These are phyloP conservation scores for Chironomus riparius DNA, from an alignment of 2,888 invertebrate genomes.

Conservation along the genomic window DNA sequence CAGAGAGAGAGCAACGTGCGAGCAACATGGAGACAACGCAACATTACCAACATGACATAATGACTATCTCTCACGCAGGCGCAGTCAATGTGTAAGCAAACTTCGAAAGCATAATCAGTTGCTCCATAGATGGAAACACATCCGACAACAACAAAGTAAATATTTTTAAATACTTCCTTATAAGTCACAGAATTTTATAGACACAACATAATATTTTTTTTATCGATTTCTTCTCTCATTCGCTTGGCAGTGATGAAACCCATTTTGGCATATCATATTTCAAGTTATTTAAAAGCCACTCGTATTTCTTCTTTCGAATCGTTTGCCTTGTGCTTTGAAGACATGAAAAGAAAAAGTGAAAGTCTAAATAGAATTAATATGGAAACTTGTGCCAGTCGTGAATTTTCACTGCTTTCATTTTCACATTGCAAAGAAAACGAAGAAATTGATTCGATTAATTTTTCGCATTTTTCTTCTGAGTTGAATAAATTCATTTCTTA, in stretches of 20 bases:
- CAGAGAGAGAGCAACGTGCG: not conserved
- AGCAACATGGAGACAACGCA: conserved; percentile 21
- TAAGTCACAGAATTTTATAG: not conserved
- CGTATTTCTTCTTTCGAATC: not conserved
- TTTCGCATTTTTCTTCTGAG: too few species aligned
- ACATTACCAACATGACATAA: not conserved
- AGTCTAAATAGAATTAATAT: too few species aligned
- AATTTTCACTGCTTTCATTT: too few species aligned
- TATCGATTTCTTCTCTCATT: not conserved
- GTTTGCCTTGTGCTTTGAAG: not conserved
- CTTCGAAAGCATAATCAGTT: not conserved
- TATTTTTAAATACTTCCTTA: not conserved
- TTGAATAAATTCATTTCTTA: too few species aligned
- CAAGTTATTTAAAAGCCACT: not conserved
- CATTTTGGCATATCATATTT: not conserved
- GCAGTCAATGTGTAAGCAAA: not conserved
- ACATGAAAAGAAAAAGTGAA: not conserved
- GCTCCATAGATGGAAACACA: not conserved
- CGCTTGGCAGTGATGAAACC: not conserved
- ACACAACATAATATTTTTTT: not conserved
- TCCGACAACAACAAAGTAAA: not conserved
- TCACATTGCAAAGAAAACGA: too few species aligned
- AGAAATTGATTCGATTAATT: too few species aligned
- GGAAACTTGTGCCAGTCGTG: too few species aligned
- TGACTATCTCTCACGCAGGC: conserved; percentile 4